Conservation (phyloP, 2,113 vertebrate species). For the Tachycineta bicolor region DNA sequence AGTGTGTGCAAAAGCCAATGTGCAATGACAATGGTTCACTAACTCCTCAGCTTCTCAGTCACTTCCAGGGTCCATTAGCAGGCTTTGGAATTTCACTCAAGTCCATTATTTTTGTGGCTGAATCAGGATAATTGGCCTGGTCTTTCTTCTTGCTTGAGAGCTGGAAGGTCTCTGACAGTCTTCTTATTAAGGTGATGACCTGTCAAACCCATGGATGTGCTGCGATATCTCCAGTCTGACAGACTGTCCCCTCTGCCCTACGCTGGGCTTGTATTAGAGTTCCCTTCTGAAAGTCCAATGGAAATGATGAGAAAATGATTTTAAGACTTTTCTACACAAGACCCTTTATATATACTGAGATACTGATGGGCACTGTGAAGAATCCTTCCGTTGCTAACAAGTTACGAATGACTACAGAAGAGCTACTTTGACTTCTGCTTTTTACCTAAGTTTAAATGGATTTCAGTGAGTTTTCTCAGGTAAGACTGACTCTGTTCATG, state of each 20-base stretch:
- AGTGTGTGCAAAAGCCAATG: background rate
- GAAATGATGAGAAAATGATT: background rate
- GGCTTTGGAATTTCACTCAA: background rate
- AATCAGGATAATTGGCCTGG: background rate
- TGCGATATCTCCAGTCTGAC: background rate
- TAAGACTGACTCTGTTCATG: background rate
- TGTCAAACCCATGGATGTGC: background rate
- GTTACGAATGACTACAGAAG: background rate
- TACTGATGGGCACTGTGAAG: background rate
- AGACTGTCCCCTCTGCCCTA: background rate
- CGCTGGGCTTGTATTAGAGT: background rate
- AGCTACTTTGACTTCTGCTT: background rate
- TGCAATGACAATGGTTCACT: background rate
- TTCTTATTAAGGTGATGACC: background rate
- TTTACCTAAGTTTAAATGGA: background rate
- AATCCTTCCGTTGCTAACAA: background rate
- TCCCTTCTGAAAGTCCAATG: background rate
- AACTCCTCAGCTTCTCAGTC: background rate
- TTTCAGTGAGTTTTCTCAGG: background rate
- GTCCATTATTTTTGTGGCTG: background rate
- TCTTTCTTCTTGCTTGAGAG: background rate
- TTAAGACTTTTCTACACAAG: background rate
- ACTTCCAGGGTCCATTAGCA: background rate
- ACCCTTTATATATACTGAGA: background rate
- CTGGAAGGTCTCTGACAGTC: background rate